Base-by-base conservation (phyloP, 2,797 vertebrate genomes). In the Neomorphus geoffroyi region DNA sequence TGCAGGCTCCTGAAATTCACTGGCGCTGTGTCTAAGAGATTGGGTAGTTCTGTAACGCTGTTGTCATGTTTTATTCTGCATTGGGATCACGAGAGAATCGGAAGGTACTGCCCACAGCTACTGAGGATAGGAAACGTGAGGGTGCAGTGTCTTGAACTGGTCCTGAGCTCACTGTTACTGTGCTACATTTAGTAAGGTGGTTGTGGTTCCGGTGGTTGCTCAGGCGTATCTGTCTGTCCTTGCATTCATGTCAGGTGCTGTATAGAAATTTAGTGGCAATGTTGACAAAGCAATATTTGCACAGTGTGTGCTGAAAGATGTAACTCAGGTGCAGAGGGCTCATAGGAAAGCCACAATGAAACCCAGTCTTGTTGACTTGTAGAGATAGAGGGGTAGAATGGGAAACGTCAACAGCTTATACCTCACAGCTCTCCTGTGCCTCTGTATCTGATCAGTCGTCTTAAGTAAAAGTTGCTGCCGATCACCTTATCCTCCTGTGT, bases 301-400 rank as follows among this genome's bases (percentile, higher is more conserved):
- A 81, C 89, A 70, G 4, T 5, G 22, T 24, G 54, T 89, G 73
- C 50, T 86, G 30, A 51, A 39, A 45, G 48, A 30, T 53, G 46
- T 13, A 32, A 24, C 48, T 92, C 28, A 10, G 60, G 32, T 24
- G 16, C 43, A 26, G 51, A 57, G 45, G 50, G 7, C 23, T 95
- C 1, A 0, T 9, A 22, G 7, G 22, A 50, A 10, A 26, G 5
- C 23, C 50, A 35, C 2, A 0, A 1, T 6, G 43, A n/a, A 67
- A 53, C 53, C 23, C 0, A 1, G 48, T 60, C 77, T 57, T 41
- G 5, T 18, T 82, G 60, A 73, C 64, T 51, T 62, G 12, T 24
- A 21, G 73, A 45, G 18, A 26, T 26, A 57, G 53, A 62, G 14
- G 28, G 18, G 24, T 37, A 51, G 32, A 46, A 21, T 5, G 26